Conservation (phyloP, 2,888 invertebrate species). For the Cordilura impudica region DNA sequence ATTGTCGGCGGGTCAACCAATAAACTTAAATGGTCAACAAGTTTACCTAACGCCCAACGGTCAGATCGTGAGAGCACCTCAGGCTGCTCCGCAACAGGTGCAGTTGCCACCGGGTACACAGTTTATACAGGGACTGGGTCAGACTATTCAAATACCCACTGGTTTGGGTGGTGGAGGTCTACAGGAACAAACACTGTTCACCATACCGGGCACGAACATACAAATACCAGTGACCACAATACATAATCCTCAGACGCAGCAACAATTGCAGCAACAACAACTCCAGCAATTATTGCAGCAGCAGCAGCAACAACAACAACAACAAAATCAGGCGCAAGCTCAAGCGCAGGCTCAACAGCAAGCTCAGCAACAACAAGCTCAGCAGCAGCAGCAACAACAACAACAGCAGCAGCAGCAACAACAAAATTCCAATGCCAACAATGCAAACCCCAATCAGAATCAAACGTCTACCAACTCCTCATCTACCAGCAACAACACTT, state of each 20-base stretch:
- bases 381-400: conserved; percentile 23
- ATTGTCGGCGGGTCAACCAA: conserved; percentile 78
- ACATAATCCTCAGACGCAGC: conserved; percentile 66
- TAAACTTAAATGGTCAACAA: conserved; percentile 80
- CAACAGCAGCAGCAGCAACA: conserved; percentile 37
- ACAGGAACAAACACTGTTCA: conserved; percentile 79
- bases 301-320: conserved; percentile 69
- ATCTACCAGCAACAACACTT: conserved; percentile 28
- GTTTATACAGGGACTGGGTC: conserved; percentile 85
- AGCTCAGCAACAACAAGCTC: conserved; percentile 49
- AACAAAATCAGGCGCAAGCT: conserved; percentile 52
- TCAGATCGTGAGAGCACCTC: conserved; percentile 87
- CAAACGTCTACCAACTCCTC: conserved; percentile 26
- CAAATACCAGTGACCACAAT: conserved; percentile 79
- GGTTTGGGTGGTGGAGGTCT: conserved; percentile 66
- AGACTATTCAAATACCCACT: conserved; percentile 84
- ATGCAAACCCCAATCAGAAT: conserved; percentile 45
- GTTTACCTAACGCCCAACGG: conserved; percentile 81
- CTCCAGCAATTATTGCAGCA: conserved; percentile 69
- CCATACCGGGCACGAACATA: conserved; percentile 81
- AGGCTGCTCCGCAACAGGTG: conserved; percentile 58
- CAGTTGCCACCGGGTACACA: conserved; percentile 78
- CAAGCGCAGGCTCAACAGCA: conserved; percentile 66
- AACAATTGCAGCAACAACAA: conserved; percentile 67
- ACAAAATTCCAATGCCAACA: conserved; percentile 11